Evolutionary conservation across 2,797 vertebrate genomes (phyloP).

Genomic region (Discoglossus pictus): DNA sequence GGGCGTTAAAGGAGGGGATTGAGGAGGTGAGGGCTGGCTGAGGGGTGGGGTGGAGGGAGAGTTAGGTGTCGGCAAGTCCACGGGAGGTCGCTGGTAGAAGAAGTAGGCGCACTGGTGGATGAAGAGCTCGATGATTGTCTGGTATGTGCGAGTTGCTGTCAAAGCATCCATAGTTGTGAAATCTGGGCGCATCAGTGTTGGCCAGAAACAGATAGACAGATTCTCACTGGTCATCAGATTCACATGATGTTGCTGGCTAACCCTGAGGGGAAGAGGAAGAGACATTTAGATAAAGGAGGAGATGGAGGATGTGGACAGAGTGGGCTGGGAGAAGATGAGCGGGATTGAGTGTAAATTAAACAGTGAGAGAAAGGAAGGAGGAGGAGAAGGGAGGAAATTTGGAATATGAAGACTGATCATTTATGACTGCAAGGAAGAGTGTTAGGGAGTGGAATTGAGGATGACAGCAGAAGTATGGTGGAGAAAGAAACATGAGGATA

Average conservation of each 20-base stretch:
- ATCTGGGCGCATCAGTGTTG: slow-evolving; percentile 91
- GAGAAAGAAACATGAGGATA: too few relatives aligned
- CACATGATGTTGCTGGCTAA: slow-evolving; percentile 86
- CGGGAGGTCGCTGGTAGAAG: slow-evolving; percentile 81
- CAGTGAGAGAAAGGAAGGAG: too few relatives aligned
- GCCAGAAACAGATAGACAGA: slow-evolving; percentile 98
- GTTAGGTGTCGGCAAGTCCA: slow-evolving; percentile 76
- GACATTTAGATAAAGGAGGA: not conserved
- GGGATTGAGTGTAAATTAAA: too few relatives aligned
- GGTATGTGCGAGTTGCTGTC: slow-evolving; percentile 92
- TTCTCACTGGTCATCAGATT: slow-evolving; percentile 98
- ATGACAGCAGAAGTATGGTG: too few relatives aligned
- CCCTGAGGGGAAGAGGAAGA: slow-evolving; percentile 65
- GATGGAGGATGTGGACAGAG: not conserved
- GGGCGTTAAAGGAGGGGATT: slow-evolving; percentile 81
- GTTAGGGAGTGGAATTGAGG: too few relatives aligned
- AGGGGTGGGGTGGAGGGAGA: slow-evolving; percentile 78
- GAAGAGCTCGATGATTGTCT: slow-evolving; percentile 98
- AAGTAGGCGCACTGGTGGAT: slow-evolving; percentile 92
- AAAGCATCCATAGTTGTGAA: slow-evolving; percentile 97
- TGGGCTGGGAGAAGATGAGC: not conserved
- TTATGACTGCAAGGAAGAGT: too few relatives aligned
- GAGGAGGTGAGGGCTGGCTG: slow-evolving; percentile 79
- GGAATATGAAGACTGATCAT: too few relatives aligned
- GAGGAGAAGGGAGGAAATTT: too few relatives aligned